These are phyloP conservation scores for Campodea augens DNA, from an alignment of 1,140 invertebrate genomes.

Conservation along the genomic window DNA sequence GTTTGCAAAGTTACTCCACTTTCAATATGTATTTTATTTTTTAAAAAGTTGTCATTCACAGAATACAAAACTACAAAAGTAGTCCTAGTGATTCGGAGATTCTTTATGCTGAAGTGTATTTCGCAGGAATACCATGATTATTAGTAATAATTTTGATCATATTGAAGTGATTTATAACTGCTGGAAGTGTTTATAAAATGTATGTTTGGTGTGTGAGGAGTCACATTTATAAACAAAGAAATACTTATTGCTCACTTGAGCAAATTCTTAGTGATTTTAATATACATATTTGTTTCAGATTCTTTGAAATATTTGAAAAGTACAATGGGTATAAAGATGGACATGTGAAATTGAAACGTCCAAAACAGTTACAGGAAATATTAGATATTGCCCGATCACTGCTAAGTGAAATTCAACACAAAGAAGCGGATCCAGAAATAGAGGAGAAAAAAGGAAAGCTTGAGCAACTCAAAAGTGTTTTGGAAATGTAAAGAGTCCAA, in stretches of 20 bases:
- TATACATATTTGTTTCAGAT: constrained; percentile 37
- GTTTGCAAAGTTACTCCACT: background rate
- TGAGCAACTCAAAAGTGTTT: constrained; percentile 90
- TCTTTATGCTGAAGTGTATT: too few species aligned
- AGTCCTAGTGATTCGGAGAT: too few species aligned
- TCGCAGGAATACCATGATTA: too few species aligned
- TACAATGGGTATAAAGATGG: constrained; percentile 89
- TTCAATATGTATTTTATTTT: background rate
- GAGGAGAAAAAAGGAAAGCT: constrained; percentile 92
- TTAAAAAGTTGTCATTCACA: constrained; percentile 1
- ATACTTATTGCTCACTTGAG: too few species aligned
- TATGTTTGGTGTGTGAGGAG: too few species aligned
- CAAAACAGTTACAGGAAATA: constrained; percentile 94
- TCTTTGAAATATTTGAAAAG: constrained; percentile 97
- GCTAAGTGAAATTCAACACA: constrained; percentile 67
- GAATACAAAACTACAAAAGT: too few species aligned
- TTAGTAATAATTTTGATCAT: too few species aligned
- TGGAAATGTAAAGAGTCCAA: constrained; percentile 74
- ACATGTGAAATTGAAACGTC: constrained; percentile 93
- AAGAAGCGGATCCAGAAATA: constrained; percentile 71
- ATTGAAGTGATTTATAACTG: too few species aligned
- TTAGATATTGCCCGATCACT: constrained; percentile 81
- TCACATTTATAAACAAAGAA: too few species aligned
- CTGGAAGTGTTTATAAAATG: too few species aligned
- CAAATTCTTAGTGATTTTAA: background rate